Percentiles rank a stretch among this genome's conserved stretches.
phyloP scores from a whole-genome alignment of 2,888 invertebrate species.

The Macrosoma leucophasiata region DNA sequence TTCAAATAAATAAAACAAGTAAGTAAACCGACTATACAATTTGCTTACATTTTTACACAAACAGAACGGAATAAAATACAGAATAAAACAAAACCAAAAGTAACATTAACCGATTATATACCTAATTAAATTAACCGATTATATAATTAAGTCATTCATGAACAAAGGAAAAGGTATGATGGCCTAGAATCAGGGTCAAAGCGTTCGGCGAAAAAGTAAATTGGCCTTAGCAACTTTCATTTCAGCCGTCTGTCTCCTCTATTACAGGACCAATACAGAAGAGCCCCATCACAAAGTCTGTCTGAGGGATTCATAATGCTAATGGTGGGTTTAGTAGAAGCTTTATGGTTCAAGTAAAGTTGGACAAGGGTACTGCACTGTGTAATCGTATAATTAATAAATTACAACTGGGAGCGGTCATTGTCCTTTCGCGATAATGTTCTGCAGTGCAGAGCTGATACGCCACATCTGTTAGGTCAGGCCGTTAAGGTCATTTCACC shows the following conservation, averaged over 20 bases:
- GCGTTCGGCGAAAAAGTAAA: slow-evolving; percentile 43
- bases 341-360: slow-evolving; percentile 41
- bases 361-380: slow-evolving; percentile 44
- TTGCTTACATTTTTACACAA: no score
- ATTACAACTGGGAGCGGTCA: slow-evolving; percentile 64
- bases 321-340: slow-evolving; percentile 28
- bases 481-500: slow-evolving; percentile 56
- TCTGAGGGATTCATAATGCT: slow-evolving; percentile 12
- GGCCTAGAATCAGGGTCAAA: no score
- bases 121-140: no score
- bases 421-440: slow-evolving; percentile 63
- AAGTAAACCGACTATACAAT: no score
- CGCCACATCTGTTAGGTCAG: slow-evolving; percentile 63
- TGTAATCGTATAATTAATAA: slow-evolving; percentile 68
- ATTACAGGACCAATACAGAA: slow-evolving; percentile 36
- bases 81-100: no score
- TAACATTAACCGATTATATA: no score
- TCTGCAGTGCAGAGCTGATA: slow-evolving; percentile 64
- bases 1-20: no score
- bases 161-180: no score
- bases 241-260: slow-evolving; percentile 45
- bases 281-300: slow-evolving; percentile 34
- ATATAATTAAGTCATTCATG: no score
- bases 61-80: no score
- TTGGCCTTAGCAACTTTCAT: slow-evolving; percentile 57